A percentile compares a stretch with the other conserved stretches of the same genome.
These are phyloP conservation scores for Exocentrus adspersus DNA, from an alignment of 2,888 invertebrate genomes.

Conservation along the genomic window DNA sequence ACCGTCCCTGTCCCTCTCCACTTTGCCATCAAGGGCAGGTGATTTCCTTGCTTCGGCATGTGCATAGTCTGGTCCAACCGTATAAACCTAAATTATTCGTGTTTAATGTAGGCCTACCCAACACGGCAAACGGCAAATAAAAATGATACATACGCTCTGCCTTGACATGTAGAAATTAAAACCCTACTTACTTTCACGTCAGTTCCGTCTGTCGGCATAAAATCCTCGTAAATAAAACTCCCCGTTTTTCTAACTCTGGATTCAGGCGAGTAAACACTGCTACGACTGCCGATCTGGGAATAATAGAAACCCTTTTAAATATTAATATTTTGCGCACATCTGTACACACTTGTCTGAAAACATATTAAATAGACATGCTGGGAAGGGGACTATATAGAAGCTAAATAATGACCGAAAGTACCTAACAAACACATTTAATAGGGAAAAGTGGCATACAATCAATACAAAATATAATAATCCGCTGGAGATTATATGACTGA, in stretches of 20 bases:
- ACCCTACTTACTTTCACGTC: constrained; percentile 59
- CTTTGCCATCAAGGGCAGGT: constrained; percentile 97
- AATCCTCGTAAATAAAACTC: constrained; percentile 99
- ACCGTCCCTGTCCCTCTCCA: constrained; percentile 97
- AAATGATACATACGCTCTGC: neutral
- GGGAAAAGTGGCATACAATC: too few relatives aligned
- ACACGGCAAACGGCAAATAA: neutral
- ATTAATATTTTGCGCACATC: constrained; percentile 38
- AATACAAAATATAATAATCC: too few relatives aligned
- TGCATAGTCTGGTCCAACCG: constrained; percentile 99
- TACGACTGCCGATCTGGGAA: constrained; percentile 92
- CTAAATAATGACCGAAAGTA: neutral
- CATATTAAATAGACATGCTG: constrained; percentile 19
- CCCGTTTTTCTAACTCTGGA: constrained; percentile 96
- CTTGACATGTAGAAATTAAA: too few relatives aligned
- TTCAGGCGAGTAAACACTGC: constrained; percentile 98
- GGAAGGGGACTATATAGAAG: neutral
- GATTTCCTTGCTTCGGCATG: constrained; percentile 99
- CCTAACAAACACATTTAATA: neutral
- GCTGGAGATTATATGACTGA: too few relatives aligned
- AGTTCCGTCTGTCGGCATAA: constrained; percentile 98
- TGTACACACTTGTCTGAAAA: constrained; percentile 48
- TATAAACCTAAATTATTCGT: constrained; percentile 80
- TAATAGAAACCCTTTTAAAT: constrained; percentile 42
- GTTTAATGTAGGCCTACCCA: neutral